These are phyloP conservation scores for Chloroclysta siterata DNA, from an alignment of 2,888 invertebrate species.

Conservation along the genomic window DNA sequence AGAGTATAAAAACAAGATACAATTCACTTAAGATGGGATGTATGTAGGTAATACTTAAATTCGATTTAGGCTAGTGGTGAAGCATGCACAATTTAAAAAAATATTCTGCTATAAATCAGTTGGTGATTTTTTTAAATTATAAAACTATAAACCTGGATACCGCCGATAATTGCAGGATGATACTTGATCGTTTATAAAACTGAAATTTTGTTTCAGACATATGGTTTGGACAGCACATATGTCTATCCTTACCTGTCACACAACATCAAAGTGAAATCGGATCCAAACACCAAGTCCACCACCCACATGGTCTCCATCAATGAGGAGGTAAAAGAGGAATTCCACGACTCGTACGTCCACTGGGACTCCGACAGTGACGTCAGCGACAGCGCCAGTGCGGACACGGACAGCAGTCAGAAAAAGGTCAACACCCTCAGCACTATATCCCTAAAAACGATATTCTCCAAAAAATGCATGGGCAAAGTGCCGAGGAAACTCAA, in stretches of 20 bases:
- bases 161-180: no score
- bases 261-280: slow-evolving; percentile 48
- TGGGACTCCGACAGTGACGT: slow-evolving; percentile 62
- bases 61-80: no score
- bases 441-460: slow-evolving; percentile 62
- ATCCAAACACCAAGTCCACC: slow-evolving; percentile 40
- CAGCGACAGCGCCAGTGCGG: slow-evolving; percentile 31
- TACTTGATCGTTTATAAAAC: no score
- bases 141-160: no score
- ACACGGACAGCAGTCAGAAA: slow-evolving; percentile 32
- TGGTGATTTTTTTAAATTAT: no score
- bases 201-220: slow-evolving; percentile 58
- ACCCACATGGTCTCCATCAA: slow-evolving; percentile 64
- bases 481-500: not conserved
- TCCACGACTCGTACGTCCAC: slow-evolving; percentile 53
- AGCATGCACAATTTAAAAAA: no score
- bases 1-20: no score
- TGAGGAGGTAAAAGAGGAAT: slow-evolving; percentile 52
- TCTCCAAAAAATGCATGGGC: slow-evolving; percentile 52
- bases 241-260: slow-evolving; percentile 61
- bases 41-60: no score
- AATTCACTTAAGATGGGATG: no score
- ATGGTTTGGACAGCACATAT: slow-evolving; percentile 59
- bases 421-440: slow-evolving; percentile 52
- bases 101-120: no score